A percentile compares a stretch with the other conserved stretches of the same genome.
phyloP scores from a whole-genome alignment of 2,113 vertebrate species.

The Ictalurus punctatus region DNA sequence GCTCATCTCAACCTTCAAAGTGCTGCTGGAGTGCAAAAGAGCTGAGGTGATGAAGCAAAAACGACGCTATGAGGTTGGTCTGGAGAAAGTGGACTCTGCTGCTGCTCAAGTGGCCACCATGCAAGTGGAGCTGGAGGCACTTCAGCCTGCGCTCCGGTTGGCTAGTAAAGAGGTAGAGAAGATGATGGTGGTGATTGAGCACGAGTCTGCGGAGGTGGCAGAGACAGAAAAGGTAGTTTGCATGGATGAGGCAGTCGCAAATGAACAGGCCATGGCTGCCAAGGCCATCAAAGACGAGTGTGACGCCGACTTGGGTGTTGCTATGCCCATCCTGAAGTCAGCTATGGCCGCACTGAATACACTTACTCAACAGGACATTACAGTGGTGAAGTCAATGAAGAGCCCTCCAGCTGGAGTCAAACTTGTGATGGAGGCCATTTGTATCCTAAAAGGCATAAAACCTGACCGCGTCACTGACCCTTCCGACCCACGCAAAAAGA shows the following conservation, averaged over 20 bases:
- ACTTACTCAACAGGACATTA: constrained; percentile 88
- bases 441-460: constrained; percentile 75
- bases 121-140: constrained; percentile 83
- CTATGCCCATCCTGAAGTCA: constrained; percentile 82
- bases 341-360: constrained; percentile 83
- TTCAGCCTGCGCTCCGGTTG: constrained; percentile 82
- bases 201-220: constrained; percentile 84
- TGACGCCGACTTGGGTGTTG: constrained; percentile 82
- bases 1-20: constrained; percentile 89
- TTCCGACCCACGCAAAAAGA: constrained; percentile 81
- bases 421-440: constrained; percentile 82
- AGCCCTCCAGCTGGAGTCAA: constrained; percentile 86
- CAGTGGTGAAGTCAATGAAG: constrained; percentile 92
- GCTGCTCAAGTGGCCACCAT: constrained; percentile 82
- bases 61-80: constrained; percentile 82
- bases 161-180: constrained; percentile 86
- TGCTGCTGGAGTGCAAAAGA: constrained; percentile 79
- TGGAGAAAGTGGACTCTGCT: constrained; percentile 86
- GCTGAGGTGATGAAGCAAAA: constrained; percentile 84
- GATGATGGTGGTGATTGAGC: constrained; percentile 83
- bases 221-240: constrained; percentile 86
- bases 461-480: constrained; percentile 86
- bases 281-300: constrained; percentile 93
- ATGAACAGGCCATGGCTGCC: constrained; percentile 85
- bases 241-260: constrained; percentile 81